A percentile compares a stretch with the other conserved stretches of the same genome.
Evolutionary conservation across 2,113 vertebrate genomes (phyloP).

Genomic region (Trinectes maculatus): DNA sequence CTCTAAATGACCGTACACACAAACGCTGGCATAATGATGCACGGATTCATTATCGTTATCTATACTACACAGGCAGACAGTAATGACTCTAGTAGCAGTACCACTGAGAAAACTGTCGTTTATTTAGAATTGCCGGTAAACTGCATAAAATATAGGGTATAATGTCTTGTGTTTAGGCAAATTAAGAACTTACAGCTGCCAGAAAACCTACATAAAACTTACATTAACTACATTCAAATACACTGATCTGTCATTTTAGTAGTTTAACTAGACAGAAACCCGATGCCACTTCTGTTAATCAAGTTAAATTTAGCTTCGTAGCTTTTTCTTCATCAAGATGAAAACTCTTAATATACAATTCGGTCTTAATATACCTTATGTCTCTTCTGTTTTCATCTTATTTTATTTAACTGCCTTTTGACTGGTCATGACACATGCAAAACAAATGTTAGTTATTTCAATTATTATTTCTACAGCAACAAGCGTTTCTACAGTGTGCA

Average conservation of each 20-base stretch:
- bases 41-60: conserved; percentile 1
- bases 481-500: conserved; percentile 12
- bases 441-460: conserved; percentile 40
- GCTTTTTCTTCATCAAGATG: neutral
- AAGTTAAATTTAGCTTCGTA: neutral
- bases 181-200: neutral
- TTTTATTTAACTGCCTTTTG: neutral
- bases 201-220: neutral
- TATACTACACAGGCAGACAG: neutral
- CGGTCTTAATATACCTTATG: neutral
- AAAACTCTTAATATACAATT: no score
- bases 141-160: neutral
- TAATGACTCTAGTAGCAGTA: neutral
- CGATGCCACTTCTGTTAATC: neutral
- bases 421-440: no score
- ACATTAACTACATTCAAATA: neutral
- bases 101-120: neutral
- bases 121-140: conserved; percentile 7
- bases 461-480: neutral
- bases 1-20: neutral
- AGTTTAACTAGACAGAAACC: neutral
- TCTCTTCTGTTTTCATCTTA: neutral
- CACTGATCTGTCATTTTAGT: neutral
- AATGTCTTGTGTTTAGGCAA: neutral
- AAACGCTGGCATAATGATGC: neutral